These are phyloP conservation scores for Diarsia brunnea DNA, from an alignment of 2,888 invertebrate species.

Conservation along the genomic window DNA sequence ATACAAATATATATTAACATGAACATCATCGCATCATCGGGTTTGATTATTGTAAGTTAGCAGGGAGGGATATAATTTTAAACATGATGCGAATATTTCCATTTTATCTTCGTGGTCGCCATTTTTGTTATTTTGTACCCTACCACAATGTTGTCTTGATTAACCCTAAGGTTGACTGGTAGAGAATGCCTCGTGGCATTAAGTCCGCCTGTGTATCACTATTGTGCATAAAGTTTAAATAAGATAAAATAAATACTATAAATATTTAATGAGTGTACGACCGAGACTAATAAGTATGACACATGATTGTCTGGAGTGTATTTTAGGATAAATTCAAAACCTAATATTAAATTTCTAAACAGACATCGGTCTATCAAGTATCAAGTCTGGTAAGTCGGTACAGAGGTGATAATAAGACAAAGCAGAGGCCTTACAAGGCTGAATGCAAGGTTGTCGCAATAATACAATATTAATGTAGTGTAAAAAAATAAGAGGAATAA, in stretches of 20 bases:
- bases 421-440: conserved; percentile 87
- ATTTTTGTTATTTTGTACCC: too few relatives aligned
- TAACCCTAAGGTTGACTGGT: too few relatives aligned
- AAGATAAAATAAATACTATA: not conserved
- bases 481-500: conserved; percentile 67
- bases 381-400: conserved; percentile 72
- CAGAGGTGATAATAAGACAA: conserved; percentile 80
- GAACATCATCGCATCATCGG: too few relatives aligned
- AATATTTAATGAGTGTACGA: not conserved
- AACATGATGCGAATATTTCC: not conserved
- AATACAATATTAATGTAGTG: conserved; percentile 65
- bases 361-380: conserved; percentile 70
- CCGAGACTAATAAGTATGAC: not conserved
- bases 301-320: not conserved
- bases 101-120: too few relatives aligned
- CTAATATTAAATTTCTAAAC: not conserved
- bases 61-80: not conserved
- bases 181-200: too few relatives aligned
- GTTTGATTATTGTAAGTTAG: not conserved
- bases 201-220: too few relatives aligned
- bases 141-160: too few relatives aligned
- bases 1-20: too few relatives aligned
- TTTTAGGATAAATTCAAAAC: not conserved
- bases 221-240: too few relatives aligned
- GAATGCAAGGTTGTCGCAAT: conserved; percentile 80